These are phyloP conservation scores for Amiota mariae DNA, from an alignment of 2,888 invertebrate genomes.

Conservation along the genomic window DNA sequence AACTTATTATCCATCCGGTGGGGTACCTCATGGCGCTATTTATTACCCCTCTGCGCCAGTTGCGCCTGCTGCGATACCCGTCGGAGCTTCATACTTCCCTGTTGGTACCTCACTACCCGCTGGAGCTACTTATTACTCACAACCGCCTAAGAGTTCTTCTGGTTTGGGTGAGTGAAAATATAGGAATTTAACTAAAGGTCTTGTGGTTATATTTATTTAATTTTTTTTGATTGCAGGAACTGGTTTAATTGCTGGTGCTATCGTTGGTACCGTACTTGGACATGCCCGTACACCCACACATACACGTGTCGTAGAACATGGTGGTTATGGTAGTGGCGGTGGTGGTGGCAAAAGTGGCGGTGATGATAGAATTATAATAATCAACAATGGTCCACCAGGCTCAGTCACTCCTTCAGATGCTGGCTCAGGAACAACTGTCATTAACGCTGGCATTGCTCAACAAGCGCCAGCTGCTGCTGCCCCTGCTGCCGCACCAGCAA, in stretches of 20 bases:
- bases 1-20: slow-evolving; percentile 52
- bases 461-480: slow-evolving; percentile 34
- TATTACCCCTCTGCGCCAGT: slow-evolving; percentile 53
- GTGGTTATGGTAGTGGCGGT: slow-evolving; percentile 39
- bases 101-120: slow-evolving; percentile 43
- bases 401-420: slow-evolving; percentile 64
- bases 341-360: slow-evolving; percentile 44
- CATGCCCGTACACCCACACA: slow-evolving; percentile 70
- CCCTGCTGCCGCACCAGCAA: slow-evolving; percentile 7
- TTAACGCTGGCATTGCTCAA: slow-evolving; percentile 52
- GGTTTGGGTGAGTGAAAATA: slow-evolving; percentile 63
- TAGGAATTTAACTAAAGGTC: too few species aligned
- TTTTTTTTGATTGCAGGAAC: slow-evolving; percentile 56
- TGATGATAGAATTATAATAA: slow-evolving; percentile 71
- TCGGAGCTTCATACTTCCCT: slow-evolving; percentile 44
- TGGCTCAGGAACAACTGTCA: slow-evolving; percentile 64
- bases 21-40: slow-evolving; percentile 52
- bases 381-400: slow-evolving; percentile 71
- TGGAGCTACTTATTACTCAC: slow-evolving; percentile 58
- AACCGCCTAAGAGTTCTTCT: slow-evolving; percentile 57
- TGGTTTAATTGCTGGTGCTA: slow-evolving; percentile 68
- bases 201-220: background rate
- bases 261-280: slow-evolving; percentile 70
- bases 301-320: slow-evolving; percentile 58
- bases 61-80: slow-evolving; percentile 41